Base-by-base conservation (phyloP, 2,113 vertebrate genomes). In the Catagonus wagneri region DNA sequence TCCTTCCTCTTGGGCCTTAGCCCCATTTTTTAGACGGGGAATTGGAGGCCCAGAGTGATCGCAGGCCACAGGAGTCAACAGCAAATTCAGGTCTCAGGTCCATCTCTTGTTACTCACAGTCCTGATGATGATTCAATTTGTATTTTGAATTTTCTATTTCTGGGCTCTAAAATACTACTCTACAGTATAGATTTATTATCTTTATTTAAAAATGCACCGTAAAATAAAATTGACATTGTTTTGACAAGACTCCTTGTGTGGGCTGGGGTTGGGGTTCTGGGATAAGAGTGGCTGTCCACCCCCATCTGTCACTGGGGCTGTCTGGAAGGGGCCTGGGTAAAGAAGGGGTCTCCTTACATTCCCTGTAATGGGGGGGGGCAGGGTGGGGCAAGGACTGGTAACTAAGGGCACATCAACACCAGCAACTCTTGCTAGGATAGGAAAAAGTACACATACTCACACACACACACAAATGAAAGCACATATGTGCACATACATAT, bases 401-500 rank as follows among this genome's bases (percentile, higher is more conserved):
- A 17, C 68, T 17, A 15, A 68, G 63, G 74, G 65, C 16, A 27
- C 1, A 22, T 2, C 16, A 9, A 34, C 4, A 76, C 16, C 63
- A 83, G 9, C 25, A 3, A 6, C 44, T n/a, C 16, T 34, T 25
- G 63, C 63, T 25, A 32, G 34, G 17, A 58, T 0, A 66, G 61
- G 60, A 50, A 20, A 44, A 50, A 54, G 25, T 5, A 25, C 2
- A 54, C 52, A 52, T 14, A 7, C 60, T 27, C 15, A 27, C 60
- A 7, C 44, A 29, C 20, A 2, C 34, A 8, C 6, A 7, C 17
- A 0, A 54, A 27, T 20, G 12, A 7, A 22, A 36, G 44, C 44
- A 54, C 22, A 27, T 7, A 6, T 2, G 1, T 3, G 11, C 7
- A 14, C 12, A 25, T 6, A 3, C 2, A 8, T 3, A 11, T 3